Base-by-base conservation (phyloP, 2,113 vertebrate species). In the Hipposideros armiger region DNA sequence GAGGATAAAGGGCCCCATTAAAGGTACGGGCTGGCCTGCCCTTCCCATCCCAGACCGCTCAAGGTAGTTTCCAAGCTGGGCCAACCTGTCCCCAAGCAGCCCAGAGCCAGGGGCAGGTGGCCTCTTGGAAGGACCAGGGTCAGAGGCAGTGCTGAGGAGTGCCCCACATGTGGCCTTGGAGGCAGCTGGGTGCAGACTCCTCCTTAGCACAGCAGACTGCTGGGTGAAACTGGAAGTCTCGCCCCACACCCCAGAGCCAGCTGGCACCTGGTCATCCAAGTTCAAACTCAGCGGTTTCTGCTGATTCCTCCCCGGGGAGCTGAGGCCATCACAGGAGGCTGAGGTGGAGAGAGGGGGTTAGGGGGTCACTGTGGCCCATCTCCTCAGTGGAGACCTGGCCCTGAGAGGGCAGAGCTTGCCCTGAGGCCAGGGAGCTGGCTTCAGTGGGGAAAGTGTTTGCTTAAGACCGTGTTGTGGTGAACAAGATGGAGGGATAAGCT, bases 391-490 rank as follows among this genome's bases (percentile, higher is more conserved):
- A 66, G 42, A 20, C 40, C 36, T 6, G 24, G 60, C 58, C 7
- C 50, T 20, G 62, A 20, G 42, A 36, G 15, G 80, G 78, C 82
- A 58, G 73, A 74, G 54, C 78, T 76, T 26, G 28, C 70, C 88
- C 58, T 0, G 40, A 50, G 94, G 96, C 93, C 42, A 11, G 52
- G 69, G 77, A 70, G 73, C 86, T 19, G 87, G 91, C 94, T 93
- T 87, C 95, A 54, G 66, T 70, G n/a, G 81, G 36, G 93, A 89
- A 92, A 80, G 50, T 9, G 2, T 96, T 95, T 97, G 83, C 83
- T 78, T 83, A 97, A 85, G 94, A 89, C 72, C 86, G 73, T 97
- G 91, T 97, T 96, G 94, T 96, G 45, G 45, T 96, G 80, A 91
- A 97, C 86, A 95, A 88, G 96, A 96, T 96, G 13, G 28, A 15